Evolutionary conservation across 2,888 invertebrate species (phyloP), one percentile per base, ranked within the genome.

Genomic region (Lacanobia wlatinum): DNA sequence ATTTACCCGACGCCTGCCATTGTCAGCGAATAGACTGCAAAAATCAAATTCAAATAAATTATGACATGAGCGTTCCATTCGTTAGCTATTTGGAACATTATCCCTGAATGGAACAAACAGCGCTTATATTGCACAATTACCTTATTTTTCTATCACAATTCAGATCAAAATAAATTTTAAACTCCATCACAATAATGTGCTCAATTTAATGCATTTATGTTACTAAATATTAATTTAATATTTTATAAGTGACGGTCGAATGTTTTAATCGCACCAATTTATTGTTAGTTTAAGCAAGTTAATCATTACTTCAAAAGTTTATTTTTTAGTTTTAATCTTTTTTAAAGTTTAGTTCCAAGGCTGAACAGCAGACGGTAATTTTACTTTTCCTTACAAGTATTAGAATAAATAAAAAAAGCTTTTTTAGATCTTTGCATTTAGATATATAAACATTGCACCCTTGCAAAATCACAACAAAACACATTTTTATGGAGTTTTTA

Each of bases 41-140:
- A 6, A 56, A 55, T 12, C 9, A 34, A 66, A 55, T 9, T 43
- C 23, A 9, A 12, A 53, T 6, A 21, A 53, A 28, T 34, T 21
- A 7, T 28, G 6, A n/a, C 7, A 48, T 64, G 28, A 56, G 1
- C 10, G 38, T 43, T 67, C 28, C n/a, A 70, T 61, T 56, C n/a
- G 7, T 48, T 67, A 1, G 48, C 34, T 72, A 55, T 43, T 56
- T n/a, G n/a, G n/a, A n/a, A n/a, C n/a, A n/a, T n/a, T n/a, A n/a
- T n/a, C 53, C 53, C 21, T n/a, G 28, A 21, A 52, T 4, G 74
- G 48, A 48, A 53, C 16, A 55, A 60, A 53, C 8, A 14, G n/a
- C 18, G n/a, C 8, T 3, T 12, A 40, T 28, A 67, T 70, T 65
- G 56, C 71, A 80, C 80, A 12, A 62, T 4, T 50, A 52, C n/a